A percentile compares a stretch with the other conserved stretches of the same genome.
Conservation (phyloP, 2,113 vertebrate species). For the Caretta caretta region DNA sequence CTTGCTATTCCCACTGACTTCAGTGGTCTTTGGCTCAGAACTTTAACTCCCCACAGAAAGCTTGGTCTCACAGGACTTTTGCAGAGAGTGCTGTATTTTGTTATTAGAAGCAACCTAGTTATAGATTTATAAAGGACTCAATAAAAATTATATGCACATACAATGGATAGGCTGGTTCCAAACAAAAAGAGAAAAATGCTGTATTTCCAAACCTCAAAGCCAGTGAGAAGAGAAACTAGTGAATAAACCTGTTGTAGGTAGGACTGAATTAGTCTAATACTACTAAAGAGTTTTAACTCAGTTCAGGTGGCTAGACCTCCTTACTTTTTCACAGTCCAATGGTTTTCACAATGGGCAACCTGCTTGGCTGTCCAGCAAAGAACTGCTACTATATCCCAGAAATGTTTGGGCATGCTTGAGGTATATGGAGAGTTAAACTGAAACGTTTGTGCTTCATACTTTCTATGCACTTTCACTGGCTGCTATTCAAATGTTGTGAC, state of each 20-base stretch:
- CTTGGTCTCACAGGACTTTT: too few relatives aligned
- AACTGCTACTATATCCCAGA: fast-evolving
- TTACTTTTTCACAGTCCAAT: not conserved
- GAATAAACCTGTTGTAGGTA: not conserved
- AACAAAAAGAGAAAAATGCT: not conserved
- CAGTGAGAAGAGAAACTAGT: not conserved
- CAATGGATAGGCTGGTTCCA: not conserved
- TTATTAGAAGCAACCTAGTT: too few relatives aligned
- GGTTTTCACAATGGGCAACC: not conserved
- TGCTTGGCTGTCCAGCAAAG: not conserved
- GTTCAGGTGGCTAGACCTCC: not conserved
- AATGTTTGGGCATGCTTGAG: not conserved
- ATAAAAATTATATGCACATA: not conserved
- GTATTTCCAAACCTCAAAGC: not conserved
- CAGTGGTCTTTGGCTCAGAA: too few relatives aligned
- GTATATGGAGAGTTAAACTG: not conserved
- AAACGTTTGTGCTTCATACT: not conserved
- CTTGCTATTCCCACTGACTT: too few relatives aligned
- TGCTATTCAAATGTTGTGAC: not conserved
- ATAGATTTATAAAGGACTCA: too few relatives aligned
- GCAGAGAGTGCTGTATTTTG: too few relatives aligned
- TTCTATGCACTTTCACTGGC: not conserved
- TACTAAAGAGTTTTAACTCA: not conserved
- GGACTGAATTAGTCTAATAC: not conserved
- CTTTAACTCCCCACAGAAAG: too few relatives aligned